phyloP scores from a whole-genome alignment of 2,888 invertebrate species.

The Flexamia atlantica region DNA sequence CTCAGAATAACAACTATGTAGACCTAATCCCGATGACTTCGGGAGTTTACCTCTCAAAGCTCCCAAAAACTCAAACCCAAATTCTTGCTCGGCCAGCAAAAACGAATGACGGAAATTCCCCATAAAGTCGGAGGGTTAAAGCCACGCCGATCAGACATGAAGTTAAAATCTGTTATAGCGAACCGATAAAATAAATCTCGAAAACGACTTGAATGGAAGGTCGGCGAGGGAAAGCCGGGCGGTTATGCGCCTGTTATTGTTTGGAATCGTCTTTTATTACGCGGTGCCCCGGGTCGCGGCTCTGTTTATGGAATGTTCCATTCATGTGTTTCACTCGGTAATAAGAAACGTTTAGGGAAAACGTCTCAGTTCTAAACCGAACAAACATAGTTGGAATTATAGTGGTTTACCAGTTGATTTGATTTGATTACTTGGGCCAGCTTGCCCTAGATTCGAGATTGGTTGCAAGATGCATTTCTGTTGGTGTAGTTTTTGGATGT shows the following conservation, averaged over 20 bases:
- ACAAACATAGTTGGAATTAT: background rate
- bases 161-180: background rate
- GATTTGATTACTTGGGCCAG: background rate
- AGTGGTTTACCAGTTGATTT: background rate
- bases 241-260: background rate
- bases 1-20: too few species aligned
- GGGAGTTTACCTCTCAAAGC: too few species aligned
- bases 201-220: slow-evolving; percentile 5
- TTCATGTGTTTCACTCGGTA: background rate
- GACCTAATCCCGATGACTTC: too few species aligned
- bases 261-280: background rate
- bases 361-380: background rate
- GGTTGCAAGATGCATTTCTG: too few species aligned
- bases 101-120: too few species aligned
- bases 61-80: too few species aligned
- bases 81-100: too few species aligned
- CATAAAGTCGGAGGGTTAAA: too few species aligned
- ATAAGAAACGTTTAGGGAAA: background rate
- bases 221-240: slow-evolving; percentile 1
- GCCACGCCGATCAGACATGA: background rate
- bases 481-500: too few species aligned
- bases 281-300: background rate
- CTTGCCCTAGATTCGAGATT: background rate
- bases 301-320: slow-evolving; percentile 35
- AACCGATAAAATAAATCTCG: background rate